Conservation (phyloP, 2,888 invertebrate genomes). For the Pasiphila rectangulata region DNA sequence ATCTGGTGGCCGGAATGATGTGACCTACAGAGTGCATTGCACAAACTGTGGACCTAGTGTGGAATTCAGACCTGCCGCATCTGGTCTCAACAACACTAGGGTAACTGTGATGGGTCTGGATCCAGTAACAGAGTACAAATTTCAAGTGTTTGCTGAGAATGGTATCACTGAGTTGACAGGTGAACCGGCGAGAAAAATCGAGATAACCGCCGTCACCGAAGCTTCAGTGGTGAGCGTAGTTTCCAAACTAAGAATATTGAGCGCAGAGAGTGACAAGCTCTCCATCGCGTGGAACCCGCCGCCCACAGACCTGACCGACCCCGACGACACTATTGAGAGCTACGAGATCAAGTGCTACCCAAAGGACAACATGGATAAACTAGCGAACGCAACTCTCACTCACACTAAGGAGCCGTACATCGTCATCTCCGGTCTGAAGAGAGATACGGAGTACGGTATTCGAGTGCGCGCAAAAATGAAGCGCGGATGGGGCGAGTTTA, state of each 20-base stretch:
- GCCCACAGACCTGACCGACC: conserved; percentile 82
- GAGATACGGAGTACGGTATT: conserved; percentile 95
- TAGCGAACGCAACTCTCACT: conserved; percentile 88
- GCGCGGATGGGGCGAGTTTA: conserved; percentile 96
- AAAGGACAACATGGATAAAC: conserved; percentile 85
- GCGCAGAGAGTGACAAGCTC: conserved; percentile 91
- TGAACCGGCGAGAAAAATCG: conserved; percentile 85
- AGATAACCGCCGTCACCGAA: conserved; percentile 95
- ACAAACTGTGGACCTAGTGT: conserved; percentile 86
- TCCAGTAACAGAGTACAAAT: conserved; percentile 94
- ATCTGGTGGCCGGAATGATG: conserved; percentile 90
- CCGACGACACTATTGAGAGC: conserved; percentile 85
- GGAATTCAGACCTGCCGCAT: conserved; percentile 82
- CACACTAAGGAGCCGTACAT: conserved; percentile 88
- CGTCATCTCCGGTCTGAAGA: conserved; percentile 86
- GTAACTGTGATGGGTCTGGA: conserved; percentile 95
- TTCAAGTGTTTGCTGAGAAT: conserved; percentile 95
- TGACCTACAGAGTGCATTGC: conserved; percentile 92
- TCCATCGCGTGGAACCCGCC: conserved; percentile 95
- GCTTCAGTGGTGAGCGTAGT: conserved; percentile 90
- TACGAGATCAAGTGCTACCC: conserved; percentile 91
- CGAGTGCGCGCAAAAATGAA: conserved; percentile 96
- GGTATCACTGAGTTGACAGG: conserved; percentile 89
- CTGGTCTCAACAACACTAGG: conserved; percentile 93
- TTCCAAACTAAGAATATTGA: conserved; percentile 89